Evolutionary conservation across 2,113 vertebrate genomes (phyloP), one percentile per base, ranked within the genome.

Genomic region (Cebidichthys violaceus): DNA sequence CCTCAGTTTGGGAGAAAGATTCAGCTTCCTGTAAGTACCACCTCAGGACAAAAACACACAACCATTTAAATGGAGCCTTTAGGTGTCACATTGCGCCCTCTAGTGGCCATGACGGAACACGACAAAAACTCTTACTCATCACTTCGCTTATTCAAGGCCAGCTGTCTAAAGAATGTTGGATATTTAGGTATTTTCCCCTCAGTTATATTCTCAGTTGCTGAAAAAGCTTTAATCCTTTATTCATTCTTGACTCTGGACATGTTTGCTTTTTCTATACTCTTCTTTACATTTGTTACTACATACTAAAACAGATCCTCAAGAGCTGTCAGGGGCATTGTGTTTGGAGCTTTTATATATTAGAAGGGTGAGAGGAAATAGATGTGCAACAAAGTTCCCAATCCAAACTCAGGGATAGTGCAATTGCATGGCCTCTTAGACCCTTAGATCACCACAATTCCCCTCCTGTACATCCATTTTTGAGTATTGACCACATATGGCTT

Each of bases 11-110:
- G 3, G 1, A 43, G 20, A 64, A 24, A 22, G 2, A 57, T 6
- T 15, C 65, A 14, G 22, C 29, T 50, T 10, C 67, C 67, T 61
- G 65, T 50, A 35, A 73, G 10, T 15, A 11, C 6, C 1, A 27
- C 0, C 18, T 37, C 43, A 22, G 31, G 55, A 37, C n/a, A 29
- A 4, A 70, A 55, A 39, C 3, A 1, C 7, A 6, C 13, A 43
- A 22, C 4, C 4, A 0, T 10, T n/a, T 24, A 4, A 0, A 59
- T 27, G 8, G 29, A n/a, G 65, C 29, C 54, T 37, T 29, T 0
- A 29, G 14, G 27, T 27, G 73, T 71, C 73, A 2, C 31, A 6
- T 71, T 59, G 50, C 20, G 2, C 75, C 75, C 50, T 20, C 81
- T 72, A 10, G 68, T 41, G 81, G 60, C 1, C 31, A 18, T 9